These are phyloP conservation scores for Dasysyrphus albostriatus DNA, from an alignment of 2,888 invertebrate species.

Conservation along the genomic window DNA sequence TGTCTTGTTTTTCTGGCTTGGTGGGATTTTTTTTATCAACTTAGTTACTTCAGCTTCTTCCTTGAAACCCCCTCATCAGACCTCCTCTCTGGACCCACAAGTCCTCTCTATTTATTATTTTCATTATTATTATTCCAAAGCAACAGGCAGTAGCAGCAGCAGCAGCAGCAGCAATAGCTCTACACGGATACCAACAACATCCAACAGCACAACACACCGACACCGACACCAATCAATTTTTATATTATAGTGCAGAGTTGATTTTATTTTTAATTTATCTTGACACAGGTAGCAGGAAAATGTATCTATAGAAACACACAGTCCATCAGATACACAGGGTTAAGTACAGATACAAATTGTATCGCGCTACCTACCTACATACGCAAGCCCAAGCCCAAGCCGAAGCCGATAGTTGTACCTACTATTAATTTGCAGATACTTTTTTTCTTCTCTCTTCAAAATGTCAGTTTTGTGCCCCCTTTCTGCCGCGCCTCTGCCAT, in stretches of 20 bases:
- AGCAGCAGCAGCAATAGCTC: not conserved
- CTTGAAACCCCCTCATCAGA: slow-evolving; percentile 3
- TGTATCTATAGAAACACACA: slow-evolving; percentile 44
- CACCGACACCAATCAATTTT: slow-evolving; percentile 57
- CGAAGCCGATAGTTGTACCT: slow-evolving; percentile 44
- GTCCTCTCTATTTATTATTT: slow-evolving; percentile 59
- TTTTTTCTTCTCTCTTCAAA: not conserved
- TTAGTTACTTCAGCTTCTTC: not conserved
- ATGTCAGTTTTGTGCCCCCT: not conserved
- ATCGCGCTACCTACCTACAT: slow-evolving; percentile 20
- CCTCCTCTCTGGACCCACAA: not conserved
- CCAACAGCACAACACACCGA: slow-evolving; percentile 22
- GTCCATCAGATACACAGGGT: slow-evolving; percentile 52
- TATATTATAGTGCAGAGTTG: slow-evolving; percentile 67
- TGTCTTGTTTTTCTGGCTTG: slow-evolving; percentile 75
- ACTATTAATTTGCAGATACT: slow-evolving; percentile 71
- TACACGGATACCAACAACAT: slow-evolving; percentile 13
- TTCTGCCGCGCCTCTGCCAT: not conserved
- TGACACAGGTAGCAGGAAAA: slow-evolving; percentile 70
- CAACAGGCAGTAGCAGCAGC: slow-evolving; percentile 19
- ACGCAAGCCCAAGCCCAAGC: slow-evolving; percentile 18
- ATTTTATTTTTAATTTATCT: slow-evolving; percentile 72
- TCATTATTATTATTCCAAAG: slow-evolving; percentile 67
- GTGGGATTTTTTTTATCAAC: slow-evolving; percentile 51
- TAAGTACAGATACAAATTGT: slow-evolving; percentile 68